phyloP scores from a whole-genome alignment of 1,140 invertebrate species.

The Anoplophora glabripennis region DNA sequence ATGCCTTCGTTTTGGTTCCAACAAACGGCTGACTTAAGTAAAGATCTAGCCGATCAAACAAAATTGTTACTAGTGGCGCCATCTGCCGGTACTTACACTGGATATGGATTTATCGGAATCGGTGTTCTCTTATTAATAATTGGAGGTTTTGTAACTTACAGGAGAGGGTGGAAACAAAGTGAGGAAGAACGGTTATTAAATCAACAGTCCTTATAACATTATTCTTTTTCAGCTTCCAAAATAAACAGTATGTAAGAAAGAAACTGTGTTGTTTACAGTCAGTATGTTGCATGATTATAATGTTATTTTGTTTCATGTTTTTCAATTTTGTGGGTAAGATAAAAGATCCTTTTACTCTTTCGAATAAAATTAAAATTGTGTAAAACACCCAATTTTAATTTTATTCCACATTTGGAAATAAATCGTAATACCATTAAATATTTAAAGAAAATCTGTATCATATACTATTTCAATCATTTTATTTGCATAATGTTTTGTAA shows the following conservation, averaged over 20 bases:
- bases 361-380: too few species aligned
- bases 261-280: too few species aligned
- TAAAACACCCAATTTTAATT: too few species aligned
- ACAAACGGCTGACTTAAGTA: constrained; percentile 61
- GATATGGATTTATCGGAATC: constrained; percentile 52
- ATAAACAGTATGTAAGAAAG: not conserved
- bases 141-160: constrained; percentile 48
- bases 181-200: constrained; percentile 34
- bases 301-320: too few species aligned
- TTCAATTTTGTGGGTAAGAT: too few species aligned
- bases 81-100: constrained; percentile 53
- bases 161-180: constrained; percentile 46
- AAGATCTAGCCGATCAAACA: constrained; percentile 56
- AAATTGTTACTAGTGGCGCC: constrained; percentile 55
- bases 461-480: too few species aligned
- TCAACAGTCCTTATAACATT: not conserved
- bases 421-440: too few species aligned
- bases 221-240: constrained; percentile 1
- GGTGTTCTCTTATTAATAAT: constrained; percentile 53
- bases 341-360: too few species aligned
- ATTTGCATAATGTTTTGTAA: too few species aligned
- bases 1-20: constrained; percentile 75
- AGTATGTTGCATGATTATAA: too few species aligned
- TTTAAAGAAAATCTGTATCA: too few species aligned
- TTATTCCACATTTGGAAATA: too few species aligned